Evolutionary conservation across 2,797 vertebrate genomes (phyloP).

Genomic region (Hypotaenidia okinawae): DNA sequence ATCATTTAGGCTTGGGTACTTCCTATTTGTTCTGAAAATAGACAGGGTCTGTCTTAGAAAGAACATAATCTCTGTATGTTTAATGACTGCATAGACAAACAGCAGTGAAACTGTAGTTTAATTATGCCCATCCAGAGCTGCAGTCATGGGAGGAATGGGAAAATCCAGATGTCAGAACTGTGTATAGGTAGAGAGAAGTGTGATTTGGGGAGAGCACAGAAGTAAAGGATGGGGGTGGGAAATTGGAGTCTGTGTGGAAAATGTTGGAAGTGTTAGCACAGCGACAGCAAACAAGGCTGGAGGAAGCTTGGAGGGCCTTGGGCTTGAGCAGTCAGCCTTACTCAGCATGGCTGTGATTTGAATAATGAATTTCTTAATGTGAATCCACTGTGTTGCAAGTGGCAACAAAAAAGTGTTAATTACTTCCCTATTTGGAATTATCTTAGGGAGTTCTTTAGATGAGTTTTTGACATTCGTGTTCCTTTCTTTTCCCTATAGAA

Average conservation of each 20-base stretch:
- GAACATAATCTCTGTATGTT: background rate
- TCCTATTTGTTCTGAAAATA: background rate
- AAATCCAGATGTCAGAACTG: background rate
- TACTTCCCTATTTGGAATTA: background rate
- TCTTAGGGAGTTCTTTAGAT: background rate
- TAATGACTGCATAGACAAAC: background rate
- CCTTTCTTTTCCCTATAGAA: background rate
- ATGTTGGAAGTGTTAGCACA: background rate
- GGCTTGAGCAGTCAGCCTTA: background rate
- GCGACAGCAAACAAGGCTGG: background rate
- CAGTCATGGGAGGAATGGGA: background rate
- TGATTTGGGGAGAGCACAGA: background rate
- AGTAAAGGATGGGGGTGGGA: background rate
- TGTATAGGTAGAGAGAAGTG: background rate
- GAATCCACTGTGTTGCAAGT: background rate
- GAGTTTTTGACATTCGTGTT: background rate
- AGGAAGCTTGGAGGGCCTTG: background rate
- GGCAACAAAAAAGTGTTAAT: background rate
- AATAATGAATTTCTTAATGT: background rate
- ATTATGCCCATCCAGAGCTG: background rate
- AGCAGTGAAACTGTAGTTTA: background rate
- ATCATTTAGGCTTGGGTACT: background rate
- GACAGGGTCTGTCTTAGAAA: background rate
- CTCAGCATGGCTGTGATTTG: background rate
- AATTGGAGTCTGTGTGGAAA: background rate